Base-by-base conservation (phyloP, 2,113 vertebrate genomes). In the Gymnocephalus cernua region DNA sequence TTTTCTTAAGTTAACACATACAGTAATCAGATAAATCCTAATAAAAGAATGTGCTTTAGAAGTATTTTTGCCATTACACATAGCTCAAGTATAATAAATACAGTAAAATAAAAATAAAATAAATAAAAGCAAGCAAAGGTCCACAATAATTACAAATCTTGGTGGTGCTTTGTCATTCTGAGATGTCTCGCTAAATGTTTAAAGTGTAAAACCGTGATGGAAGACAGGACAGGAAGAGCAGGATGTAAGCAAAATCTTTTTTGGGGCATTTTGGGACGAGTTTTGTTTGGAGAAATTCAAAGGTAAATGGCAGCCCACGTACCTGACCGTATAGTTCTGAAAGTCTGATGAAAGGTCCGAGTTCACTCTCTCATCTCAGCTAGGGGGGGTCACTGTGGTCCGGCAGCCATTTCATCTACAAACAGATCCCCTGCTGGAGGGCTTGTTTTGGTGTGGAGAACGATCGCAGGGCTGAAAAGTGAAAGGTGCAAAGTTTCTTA, bases 321-420 rank as follows among this genome's bases (percentile, higher is more conserved):
- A 45, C 41, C 58, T 47, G 70, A 88, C 70, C 48, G 75, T 65
- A 66, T 65, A 66, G 66, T 18, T 81, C 57, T 62, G 50, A 80
- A 23, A 51, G 51, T 50, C 61, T 8, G 54, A 75, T 21, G 51
- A 85, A 81, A 77, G 41, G 77, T 84, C 69, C 71, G 47, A 66
- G 78, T 47, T 74, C 53, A 27, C 41, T 2, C 38, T 88, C 51
- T 88, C 66, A 82, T 88, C 82, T 88, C 78, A 1, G 54, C 11
- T 23, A 58, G 84, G 56, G 1, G 84, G 56, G 1, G 29, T 68
- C 62, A 1, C 19, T 21, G 78, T 11, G 58, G 0, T 15, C 0
- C 3, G n/a, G n/a, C 7, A 44, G 68, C 74, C 47, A 29, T 76
- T 82, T 85, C 38, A 88, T 82, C 82, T 82, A 75, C 80, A 82